These are phyloP conservation scores for Trachelipus rathkii DNA, from an alignment of 1,140 invertebrate genomes.

Conservation along the genomic window DNA sequence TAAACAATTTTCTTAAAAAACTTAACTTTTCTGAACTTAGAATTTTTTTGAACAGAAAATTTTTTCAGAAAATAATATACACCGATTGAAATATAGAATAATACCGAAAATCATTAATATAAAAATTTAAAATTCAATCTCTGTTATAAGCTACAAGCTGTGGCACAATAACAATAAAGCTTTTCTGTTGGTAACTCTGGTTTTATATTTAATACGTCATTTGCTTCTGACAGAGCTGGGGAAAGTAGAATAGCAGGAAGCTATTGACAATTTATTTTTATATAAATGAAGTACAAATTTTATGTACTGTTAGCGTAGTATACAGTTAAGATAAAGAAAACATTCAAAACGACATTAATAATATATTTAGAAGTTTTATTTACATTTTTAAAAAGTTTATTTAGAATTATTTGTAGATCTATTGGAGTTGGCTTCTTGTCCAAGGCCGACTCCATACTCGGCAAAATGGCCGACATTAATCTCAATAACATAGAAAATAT, in stretches of 20 bases:
- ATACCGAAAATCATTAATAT: too few relatives aligned
- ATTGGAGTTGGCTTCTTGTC: constrained; percentile 3
- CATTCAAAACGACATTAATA: not conserved
- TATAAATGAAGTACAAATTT: not conserved
- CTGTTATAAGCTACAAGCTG: too few relatives aligned
- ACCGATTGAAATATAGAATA: too few relatives aligned
- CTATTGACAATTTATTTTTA: not conserved
- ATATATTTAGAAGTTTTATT: constrained; percentile 12
- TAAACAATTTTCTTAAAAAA: too few relatives aligned
- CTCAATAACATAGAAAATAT: constrained; percentile 32
- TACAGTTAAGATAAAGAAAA: not conserved
- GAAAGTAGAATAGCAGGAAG: not conserved
- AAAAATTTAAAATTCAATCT: too few relatives aligned
- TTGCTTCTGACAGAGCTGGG: not conserved
- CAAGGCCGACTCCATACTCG: not conserved
- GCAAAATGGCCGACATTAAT: constrained; percentile 38
- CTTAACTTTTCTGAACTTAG: too few relatives aligned
- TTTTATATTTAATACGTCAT: not conserved
- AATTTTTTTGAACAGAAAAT: too few relatives aligned
- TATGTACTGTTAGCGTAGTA: too few relatives aligned
- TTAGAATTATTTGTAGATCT: constrained; percentile 5
- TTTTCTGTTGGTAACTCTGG: not conserved
- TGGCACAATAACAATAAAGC: not conserved
- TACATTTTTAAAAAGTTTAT: constrained; percentile 10
- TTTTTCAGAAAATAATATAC: too few relatives aligned